Evolutionary conservation across 2,797 vertebrate genomes (phyloP).

Genomic region (Gouania willdenowi): DNA sequence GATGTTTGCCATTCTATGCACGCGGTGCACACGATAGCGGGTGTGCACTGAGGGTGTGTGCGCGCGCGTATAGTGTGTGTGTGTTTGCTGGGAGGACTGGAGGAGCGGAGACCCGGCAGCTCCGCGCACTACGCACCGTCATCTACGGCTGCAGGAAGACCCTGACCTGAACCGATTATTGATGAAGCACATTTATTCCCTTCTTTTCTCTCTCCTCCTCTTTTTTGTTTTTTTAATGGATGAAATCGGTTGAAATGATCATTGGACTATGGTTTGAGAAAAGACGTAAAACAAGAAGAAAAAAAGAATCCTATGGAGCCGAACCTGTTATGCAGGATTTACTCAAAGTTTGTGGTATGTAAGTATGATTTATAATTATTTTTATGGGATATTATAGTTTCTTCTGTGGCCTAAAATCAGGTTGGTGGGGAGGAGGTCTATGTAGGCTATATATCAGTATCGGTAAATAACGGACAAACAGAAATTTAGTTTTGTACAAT

Average conservation of each 20-base stretch:
- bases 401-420: no score
- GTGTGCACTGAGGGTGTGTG: conserved; percentile 1
- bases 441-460: no score
- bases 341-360: conserved; percentile 34
- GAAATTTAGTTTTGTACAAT: no score
- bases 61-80: neutral
- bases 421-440: no score
- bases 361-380: conserved; percentile 51
- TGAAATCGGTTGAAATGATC: no score
- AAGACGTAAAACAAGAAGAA: no score
- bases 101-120: conserved; percentile 50
- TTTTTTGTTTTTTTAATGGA: neutral
- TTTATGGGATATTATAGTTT: neutral
- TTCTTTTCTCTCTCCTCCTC: no score
- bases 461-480: no score
- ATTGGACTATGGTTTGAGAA: conserved; percentile 48
- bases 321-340: conserved; percentile 46
- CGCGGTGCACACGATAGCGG: conserved; percentile 60
- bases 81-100: conserved; percentile 13
- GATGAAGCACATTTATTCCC: no score
- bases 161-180: conserved; percentile 13
- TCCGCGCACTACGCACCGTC: conserved; percentile 54
- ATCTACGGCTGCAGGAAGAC: conserved; percentile 18
- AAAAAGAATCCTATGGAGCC: no score
- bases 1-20: conserved; percentile 70